Evolutionary conservation across 2,797 vertebrate species (phyloP).

Genomic region (Hypotaenidia philippensis): DNA sequence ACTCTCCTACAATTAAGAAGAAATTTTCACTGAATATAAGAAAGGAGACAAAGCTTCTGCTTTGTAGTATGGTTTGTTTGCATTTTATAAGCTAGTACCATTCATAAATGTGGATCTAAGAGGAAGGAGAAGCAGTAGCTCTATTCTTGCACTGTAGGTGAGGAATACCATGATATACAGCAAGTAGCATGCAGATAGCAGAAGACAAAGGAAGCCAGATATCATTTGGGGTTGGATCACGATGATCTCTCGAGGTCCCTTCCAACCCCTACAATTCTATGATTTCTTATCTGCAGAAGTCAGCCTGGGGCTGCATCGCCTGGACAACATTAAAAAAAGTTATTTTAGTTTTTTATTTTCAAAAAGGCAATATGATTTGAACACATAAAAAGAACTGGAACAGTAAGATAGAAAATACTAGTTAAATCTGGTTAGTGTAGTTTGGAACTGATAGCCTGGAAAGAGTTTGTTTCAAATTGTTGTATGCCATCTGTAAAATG

Average conservation of each 20-base stretch:
- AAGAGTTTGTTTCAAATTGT: not conserved
- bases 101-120: not conserved
- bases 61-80: not conserved
- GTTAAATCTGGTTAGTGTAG: not conserved
- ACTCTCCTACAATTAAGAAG: not conserved
- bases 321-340: not conserved
- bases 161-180: not conserved
- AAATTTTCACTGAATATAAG: not conserved
- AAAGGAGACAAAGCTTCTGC: not conserved
- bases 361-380: not conserved
- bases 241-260: no score
- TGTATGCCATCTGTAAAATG: slow-evolving; percentile 13
- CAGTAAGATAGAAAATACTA: not conserved
- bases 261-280: no score
- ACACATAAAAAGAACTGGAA: not conserved
- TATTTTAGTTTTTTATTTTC: no score
- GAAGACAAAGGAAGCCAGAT: not conserved
- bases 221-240: not conserved
- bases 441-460: not conserved
- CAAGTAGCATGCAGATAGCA: not conserved
- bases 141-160: not conserved
- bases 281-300: not conserved
- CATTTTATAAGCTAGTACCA: not conserved
- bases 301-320: not conserved
- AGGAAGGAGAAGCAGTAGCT: not conserved